Base-by-base conservation (phyloP, 2,113 vertebrate species). In the Paradoxurus hermaphroditus region DNA sequence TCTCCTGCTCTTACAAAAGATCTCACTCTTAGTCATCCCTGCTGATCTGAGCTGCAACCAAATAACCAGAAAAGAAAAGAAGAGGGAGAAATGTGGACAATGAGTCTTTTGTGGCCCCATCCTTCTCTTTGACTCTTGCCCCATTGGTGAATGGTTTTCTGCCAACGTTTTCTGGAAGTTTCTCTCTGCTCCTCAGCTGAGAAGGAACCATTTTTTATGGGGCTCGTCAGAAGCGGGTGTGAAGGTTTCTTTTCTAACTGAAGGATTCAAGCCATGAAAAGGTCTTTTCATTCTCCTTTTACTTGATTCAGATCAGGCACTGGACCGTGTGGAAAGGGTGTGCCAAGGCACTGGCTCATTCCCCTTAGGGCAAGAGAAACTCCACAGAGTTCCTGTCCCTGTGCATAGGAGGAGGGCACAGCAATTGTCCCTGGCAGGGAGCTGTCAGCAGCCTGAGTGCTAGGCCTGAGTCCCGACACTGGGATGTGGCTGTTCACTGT, bases 181-280 rank as follows among this genome's bases (percentile, higher is more conserved):
- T 65, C 56, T 92, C 21, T 96, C 72, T 96, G 67, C 93, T 84
- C 8, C 44, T 83, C 27, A 84, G 18, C 90, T 82, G 23, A 77
- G 49, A 89, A 77, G n/a, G 59, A 94, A 31, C 46, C 34, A 12
- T 77, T 46, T 41, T 93, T 81, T 84, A 25, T 78, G 39, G 41
- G 29, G 67, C 18, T 78, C 49, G 14, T 91, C 82, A 77, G 49
- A 97, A 92, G 62, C 0, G 1, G 9, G 62, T 44, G 56, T 81
- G 86, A 95, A 97, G 41, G 18, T 75, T 75, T 16, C n/a, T 90
- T 86, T 97, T 44, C 56, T 59, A 63, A 79, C 79, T 31, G 36
- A 95, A 82, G 78, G 62, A 41, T 92, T 83, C 78, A 39, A 36
- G 4, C 25, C 46, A 46, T 83, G 70, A 88, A 97, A 92, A 94